Percentiles rank a stretch among this genome's conserved stretches.
Evolutionary conservation across 2,113 vertebrate genomes (phyloP).

Genomic region (Microtus montanus): DNA sequence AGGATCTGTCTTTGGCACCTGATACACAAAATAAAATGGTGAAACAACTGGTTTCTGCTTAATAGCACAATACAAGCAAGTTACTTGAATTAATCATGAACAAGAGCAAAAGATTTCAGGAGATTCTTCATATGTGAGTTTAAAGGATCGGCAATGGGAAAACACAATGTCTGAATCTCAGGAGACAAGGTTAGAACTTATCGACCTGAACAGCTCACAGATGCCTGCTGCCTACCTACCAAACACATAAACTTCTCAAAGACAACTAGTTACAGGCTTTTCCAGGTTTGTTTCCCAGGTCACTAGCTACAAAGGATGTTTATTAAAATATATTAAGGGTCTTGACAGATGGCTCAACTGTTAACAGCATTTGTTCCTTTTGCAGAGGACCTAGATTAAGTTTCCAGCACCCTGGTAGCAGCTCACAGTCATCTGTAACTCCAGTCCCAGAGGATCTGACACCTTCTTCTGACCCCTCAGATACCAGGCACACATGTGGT

Average conservation of each 20-base stretch:
- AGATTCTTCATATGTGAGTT: background rate
- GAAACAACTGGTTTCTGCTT: conserved; percentile 25
- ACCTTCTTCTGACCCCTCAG: background rate
- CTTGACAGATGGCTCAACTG: background rate
- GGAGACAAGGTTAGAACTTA: background rate
- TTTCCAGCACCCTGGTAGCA: background rate
- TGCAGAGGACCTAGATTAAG: background rate
- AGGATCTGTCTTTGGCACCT: background rate
- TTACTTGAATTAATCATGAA: conserved; percentile 11
- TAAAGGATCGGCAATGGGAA: background rate
- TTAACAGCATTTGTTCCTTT: no score
- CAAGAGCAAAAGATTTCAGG: background rate
- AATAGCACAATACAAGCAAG: background rate
- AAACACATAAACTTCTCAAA: background rate
- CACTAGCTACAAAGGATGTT: background rate
- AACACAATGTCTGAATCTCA: background rate
- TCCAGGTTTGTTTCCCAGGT: conserved; percentile 9
- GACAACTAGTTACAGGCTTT: background rate
- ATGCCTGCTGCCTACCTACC: background rate
- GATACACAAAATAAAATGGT: conserved; percentile 25
- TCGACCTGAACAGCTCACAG: background rate
- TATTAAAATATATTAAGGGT: background rate
- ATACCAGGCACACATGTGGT: background rate
- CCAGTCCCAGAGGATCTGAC: background rate
- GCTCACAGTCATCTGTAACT: background rate